Conservation (phyloP, 2,113 vertebrate species). For the Nycticebus coucang region DNA sequence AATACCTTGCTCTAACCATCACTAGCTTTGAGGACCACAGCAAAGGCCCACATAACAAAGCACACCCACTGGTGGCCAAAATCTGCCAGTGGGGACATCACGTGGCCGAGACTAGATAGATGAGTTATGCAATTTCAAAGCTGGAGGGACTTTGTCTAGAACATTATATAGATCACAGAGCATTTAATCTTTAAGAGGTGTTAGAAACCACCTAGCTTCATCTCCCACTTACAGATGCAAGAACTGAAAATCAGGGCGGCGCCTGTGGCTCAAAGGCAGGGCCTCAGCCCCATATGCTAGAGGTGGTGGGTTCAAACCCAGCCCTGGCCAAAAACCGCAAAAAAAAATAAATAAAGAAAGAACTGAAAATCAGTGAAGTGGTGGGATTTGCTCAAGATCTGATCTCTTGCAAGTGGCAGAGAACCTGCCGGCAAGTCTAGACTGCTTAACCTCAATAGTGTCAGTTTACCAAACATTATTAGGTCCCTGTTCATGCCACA, state of each 20-base stretch:
- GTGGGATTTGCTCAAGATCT: background rate
- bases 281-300: too few species aligned
- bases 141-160: background rate
- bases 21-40: background rate
- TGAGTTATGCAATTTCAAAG: background rate
- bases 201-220: background rate
- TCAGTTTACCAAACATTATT: background rate
- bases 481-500: background rate
- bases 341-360: too few species aligned
- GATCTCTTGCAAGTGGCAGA: background rate
- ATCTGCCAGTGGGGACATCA: background rate
- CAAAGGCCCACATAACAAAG: background rate
- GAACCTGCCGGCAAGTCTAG: too few species aligned
- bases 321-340: too few species aligned
- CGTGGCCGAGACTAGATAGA: background rate
- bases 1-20: conserved; percentile 22
- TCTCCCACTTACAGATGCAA: background rate
- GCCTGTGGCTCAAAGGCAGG: too few species aligned
- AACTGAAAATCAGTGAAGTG: background rate
- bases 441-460: background rate
- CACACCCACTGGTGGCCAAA: background rate
- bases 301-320: too few species aligned
- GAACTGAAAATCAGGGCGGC: background rate
- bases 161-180: background rate
- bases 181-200: background rate